Evolutionary conservation across 2,888 invertebrate genomes (phyloP).

Genomic region (Branchipolynoe longqiensis): DNA sequence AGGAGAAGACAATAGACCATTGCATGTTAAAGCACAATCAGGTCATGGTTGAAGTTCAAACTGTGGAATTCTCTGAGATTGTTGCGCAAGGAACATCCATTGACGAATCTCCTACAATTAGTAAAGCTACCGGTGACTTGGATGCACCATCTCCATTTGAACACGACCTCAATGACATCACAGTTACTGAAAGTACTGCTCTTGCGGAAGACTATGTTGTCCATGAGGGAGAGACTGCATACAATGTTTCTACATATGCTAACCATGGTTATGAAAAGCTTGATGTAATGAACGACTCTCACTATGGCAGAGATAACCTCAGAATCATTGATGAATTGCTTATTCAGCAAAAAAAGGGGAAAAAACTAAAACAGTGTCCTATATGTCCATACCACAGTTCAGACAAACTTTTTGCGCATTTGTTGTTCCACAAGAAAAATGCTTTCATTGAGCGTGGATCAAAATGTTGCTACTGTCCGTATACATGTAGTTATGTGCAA

Average conservation of each 20-base stretch:
- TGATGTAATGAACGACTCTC: too few species aligned
- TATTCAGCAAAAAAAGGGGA: too few species aligned
- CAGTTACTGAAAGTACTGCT: too few species aligned
- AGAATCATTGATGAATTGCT: neutral
- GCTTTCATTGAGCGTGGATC: neutral
- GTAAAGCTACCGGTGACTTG: too few species aligned
- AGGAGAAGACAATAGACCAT: slow-evolving; percentile 35
- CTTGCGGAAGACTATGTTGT: neutral
- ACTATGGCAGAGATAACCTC: neutral
- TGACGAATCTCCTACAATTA: too few species aligned
- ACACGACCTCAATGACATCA: too few species aligned
- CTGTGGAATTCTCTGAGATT: neutral
- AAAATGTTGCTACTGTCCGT: slow-evolving; percentile 3
- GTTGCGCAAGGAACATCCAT: too few species aligned
- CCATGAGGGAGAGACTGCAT: slow-evolving; percentile 35
- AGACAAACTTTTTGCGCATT: neutral
- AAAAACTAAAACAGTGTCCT: too few species aligned
- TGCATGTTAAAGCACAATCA: slow-evolving; percentile 20
- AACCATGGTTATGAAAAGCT: too few species aligned
- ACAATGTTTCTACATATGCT: neutral
- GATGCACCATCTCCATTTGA: too few species aligned
- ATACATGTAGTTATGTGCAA: neutral
- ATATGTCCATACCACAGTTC: neutral
- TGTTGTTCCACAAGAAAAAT: neutral
- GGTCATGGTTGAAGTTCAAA: neutral